These are phyloP conservation scores for Amiota minor DNA, from an alignment of 2,888 invertebrate genomes.

Conservation along the genomic window DNA sequence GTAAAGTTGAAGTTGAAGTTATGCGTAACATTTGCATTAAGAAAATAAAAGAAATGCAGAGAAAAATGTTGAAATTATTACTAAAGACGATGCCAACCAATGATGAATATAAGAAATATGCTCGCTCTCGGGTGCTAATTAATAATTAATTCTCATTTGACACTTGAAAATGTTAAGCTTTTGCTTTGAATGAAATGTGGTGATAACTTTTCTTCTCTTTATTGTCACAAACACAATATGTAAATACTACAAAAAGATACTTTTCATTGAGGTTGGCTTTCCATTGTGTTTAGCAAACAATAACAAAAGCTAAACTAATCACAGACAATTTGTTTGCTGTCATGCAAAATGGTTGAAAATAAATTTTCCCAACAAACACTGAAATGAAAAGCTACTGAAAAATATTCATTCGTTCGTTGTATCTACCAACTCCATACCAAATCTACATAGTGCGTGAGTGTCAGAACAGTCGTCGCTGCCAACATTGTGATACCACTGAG, in stretches of 20 bases:
- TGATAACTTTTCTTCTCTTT: not conserved
- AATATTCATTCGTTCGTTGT: not conserved
- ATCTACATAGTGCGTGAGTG: constrained; percentile 5
- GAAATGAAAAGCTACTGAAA: constrained; percentile 1
- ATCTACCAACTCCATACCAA: no score
- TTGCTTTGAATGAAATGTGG: not conserved
- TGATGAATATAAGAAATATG: not conserved
- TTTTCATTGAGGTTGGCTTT: constrained; percentile 8
- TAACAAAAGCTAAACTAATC: constrained; percentile 40
- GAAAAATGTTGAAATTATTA: constrained; percentile 5
- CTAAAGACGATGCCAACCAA: not conserved
- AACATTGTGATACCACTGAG: not conserved
- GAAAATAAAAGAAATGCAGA: not conserved
- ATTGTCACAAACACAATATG: constrained; percentile 10
- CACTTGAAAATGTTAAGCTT: not conserved
- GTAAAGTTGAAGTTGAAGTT: not conserved
- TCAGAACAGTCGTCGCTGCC: not conserved
- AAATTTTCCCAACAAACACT: constrained; percentile 40
- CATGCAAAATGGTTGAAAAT: constrained; percentile 50
- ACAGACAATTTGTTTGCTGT: constrained; percentile 48
- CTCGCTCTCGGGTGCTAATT: constrained; percentile 19
- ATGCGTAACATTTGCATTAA: not conserved
- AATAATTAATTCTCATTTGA: constrained; percentile 20
- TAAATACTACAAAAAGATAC: constrained; percentile 5
- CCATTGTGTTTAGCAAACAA: constrained; percentile 24